Evolutionary conservation across 2,888 invertebrate genomes (phyloP), one percentile per base, ranked within the genome.

Genomic region (Tromatobia lineatoria): DNA sequence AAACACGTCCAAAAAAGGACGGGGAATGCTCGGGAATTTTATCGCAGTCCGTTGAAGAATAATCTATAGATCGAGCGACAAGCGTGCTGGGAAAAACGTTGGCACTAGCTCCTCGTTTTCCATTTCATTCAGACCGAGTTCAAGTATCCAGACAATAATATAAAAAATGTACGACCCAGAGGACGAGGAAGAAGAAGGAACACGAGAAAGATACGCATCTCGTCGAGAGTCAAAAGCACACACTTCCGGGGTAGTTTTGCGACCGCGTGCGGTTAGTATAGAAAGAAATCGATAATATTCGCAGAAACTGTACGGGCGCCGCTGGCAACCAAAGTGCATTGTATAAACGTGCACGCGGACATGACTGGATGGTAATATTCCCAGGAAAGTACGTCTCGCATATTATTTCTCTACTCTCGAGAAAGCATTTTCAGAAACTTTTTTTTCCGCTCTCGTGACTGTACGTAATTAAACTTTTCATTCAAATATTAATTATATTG

Each of bases 111-210:
- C 61, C 50, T 23, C 34, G 47, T 75, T 69, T 74, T 74, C 69
- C 70, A 70, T 78, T 34, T 25, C 67, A 74, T 69, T 69, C 42
- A 13, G 18, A 25, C 8, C 64, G 79, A 66, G 71, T 52, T 50
- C 69, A 75, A 74, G 61, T 59, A 61, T 52, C 61, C 69, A 52
- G 75, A 61, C 73, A 80, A 75, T 20, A 20, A 61, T 42, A 61
- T 80, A 75, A 74, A 80, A 80, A 74, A 80, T 80, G 69, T 61
- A 75, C 42, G 50, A 69, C 13, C 15, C 29, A 42, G 47, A 73
- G 42, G 29, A 18, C 8, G 47, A n/a, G 45, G 34, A 18, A 42
- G 50, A 66, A 74, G 15, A 20, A 25, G 42, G 54, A 59, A 15
- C n/a, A 23, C 34, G 57, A 59, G 15, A 42, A 75, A 54, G 71